A percentile compares a stretch with the other conserved stretches of the same genome.
phyloP scores from a whole-genome alignment of 2,113 vertebrate genomes.

The Aspidoscelis tigris region DNA sequence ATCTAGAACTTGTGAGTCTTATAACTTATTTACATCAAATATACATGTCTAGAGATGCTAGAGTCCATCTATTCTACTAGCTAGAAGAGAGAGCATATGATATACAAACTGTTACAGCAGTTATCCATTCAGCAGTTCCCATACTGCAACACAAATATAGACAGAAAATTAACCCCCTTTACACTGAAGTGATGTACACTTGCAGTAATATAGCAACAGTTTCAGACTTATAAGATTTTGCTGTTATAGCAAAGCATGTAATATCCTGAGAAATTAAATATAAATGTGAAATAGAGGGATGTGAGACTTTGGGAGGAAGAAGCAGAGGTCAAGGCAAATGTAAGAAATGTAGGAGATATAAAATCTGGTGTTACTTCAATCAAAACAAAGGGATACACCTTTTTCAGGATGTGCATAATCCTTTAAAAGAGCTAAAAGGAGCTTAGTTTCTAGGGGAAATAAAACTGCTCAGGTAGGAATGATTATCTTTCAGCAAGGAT shows the following conservation, averaged over 20 bases:
- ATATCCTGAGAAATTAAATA: not conserved
- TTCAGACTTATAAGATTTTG: not conserved
- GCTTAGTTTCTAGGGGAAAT: slow-evolving; percentile 27
- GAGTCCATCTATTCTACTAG: no score
- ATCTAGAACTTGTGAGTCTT: no score
- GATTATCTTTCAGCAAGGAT: slow-evolving; percentile 23
- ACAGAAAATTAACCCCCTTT: no score
- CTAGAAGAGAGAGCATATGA: no score
- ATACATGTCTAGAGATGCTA: no score
- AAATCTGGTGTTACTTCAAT: not conserved
- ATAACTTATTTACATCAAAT: no score
- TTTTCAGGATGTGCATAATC: slow-evolving; percentile 11
- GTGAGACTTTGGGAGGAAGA: not conserved
- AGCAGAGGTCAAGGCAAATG: not conserved
- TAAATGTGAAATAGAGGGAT: not conserved
- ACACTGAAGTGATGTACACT: no score
- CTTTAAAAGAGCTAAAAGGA: slow-evolving; percentile 2
- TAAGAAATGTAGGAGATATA: not conserved
- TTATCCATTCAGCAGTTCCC: no score
- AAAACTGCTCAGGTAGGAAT: not conserved
- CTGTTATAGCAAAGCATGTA: not conserved
- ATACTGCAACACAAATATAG: no score
- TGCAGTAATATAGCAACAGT: no score
- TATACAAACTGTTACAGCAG: no score
- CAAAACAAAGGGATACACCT: slow-evolving; percentile 7